These are phyloP conservation scores for Acanthiza pusilla DNA, from an alignment of 2,797 vertebrate genomes.

Conservation along the genomic window DNA sequence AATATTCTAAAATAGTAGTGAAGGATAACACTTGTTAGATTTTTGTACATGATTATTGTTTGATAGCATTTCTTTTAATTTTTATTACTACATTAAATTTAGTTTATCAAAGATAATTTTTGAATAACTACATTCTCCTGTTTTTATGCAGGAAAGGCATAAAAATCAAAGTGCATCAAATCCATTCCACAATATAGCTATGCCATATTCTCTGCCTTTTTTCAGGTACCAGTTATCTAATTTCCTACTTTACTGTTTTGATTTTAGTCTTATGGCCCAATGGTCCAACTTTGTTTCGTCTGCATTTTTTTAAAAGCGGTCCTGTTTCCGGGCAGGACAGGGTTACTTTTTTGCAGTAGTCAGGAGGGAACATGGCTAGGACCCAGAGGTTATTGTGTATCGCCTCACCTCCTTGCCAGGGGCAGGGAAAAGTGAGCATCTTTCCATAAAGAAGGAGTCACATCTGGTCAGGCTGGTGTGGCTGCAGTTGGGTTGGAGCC, in stretches of 20 bases:
- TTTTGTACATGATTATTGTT: not conserved
- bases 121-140: not conserved
- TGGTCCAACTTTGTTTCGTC: not conserved
- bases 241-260: not conserved
- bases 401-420: not conserved
- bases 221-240: not conserved
- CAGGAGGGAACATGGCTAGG: rapidly evolving
- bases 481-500: not conserved
- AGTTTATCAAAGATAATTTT: not conserved
- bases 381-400: too few species aligned
- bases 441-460: too few species aligned
- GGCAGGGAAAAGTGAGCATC: too few species aligned
- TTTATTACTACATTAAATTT: not conserved
- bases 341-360: not conserved
- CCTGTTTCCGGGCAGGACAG: not conserved
- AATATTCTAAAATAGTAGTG: not conserved
- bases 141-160: not conserved
- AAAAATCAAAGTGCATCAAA: not conserved
- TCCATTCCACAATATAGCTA: not conserved
- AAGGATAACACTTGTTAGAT: not conserved
- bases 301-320: not conserved
- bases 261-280: not conserved
- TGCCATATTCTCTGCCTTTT: not conserved
- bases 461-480: not conserved
- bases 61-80: not conserved